Evolutionary conservation across 2,113 vertebrate species (phyloP).

Genomic region (Macaca mulatta): DNA sequence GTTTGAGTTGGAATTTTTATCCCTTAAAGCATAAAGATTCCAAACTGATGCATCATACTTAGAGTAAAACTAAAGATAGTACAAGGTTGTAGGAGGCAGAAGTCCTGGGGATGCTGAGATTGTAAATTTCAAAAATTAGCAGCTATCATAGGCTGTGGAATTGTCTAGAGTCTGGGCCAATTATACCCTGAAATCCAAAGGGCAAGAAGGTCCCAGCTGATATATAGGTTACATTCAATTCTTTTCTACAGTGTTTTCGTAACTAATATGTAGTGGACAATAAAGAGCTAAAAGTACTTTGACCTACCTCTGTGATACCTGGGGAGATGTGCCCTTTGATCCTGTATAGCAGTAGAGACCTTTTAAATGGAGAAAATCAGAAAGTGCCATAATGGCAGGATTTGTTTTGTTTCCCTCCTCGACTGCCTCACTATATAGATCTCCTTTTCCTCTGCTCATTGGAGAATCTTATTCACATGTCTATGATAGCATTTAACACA

Average conservation of each 20-base stretch:
- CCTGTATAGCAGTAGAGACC: neutral
- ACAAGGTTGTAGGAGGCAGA: neutral
- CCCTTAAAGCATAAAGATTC: neutral
- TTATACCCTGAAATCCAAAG: conserved; percentile 41
- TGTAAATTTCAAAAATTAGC: conserved; percentile 31
- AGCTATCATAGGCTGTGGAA: neutral
- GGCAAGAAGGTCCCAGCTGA: neutral
- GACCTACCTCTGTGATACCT: neutral
- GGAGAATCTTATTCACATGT: neutral
- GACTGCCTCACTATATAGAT: neutral
- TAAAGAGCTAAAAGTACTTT: neutral
- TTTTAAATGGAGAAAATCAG: neutral
- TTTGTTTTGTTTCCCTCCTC: neutral
- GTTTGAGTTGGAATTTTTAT: neutral
- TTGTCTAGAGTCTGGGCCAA: neutral
- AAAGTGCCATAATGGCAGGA: neutral
- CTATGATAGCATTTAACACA: neutral
- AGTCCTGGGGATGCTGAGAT: neutral
- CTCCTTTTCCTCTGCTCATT: neutral
- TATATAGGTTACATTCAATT: neutral
- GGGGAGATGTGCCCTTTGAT: neutral
- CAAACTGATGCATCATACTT: neutral
- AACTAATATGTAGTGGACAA: neutral
- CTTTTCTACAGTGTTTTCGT: neutral
- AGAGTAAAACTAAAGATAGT: neutral